These are phyloP conservation scores for Selenia dentaria DNA, from an alignment of 2,888 invertebrate species.

Conservation along the genomic window DNA sequence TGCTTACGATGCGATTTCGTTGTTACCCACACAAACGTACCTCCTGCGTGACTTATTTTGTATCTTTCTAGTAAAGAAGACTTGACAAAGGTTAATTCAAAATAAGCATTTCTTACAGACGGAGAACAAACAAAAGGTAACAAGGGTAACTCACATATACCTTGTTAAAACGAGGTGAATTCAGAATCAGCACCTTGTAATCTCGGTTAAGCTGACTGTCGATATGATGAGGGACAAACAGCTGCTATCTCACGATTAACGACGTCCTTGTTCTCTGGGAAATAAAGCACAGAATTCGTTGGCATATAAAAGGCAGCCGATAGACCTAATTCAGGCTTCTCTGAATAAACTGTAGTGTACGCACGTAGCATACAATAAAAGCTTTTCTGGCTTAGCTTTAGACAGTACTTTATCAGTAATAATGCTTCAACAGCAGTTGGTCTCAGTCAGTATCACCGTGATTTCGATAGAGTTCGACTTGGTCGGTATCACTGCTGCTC, in stretches of 20 bases:
- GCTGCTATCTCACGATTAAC: slow-evolving; percentile 30
- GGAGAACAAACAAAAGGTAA: slow-evolving; percentile 19
- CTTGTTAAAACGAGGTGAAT: slow-evolving; percentile 33
- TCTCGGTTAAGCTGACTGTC: slow-evolving; percentile 48
- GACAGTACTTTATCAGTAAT: too few relatives aligned
- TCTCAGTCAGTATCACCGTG: too few relatives aligned
- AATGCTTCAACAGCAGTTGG: too few relatives aligned
- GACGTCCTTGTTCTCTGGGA: slow-evolving; percentile 29
- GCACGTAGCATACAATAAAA: slow-evolving; percentile 59
- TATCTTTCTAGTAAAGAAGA: too few relatives aligned
- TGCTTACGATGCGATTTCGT: too few relatives aligned
- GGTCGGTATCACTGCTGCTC: too few relatives aligned
- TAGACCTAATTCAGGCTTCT: slow-evolving; percentile 42
- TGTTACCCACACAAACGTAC: too few relatives aligned
- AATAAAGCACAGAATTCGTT: slow-evolving; percentile 39
- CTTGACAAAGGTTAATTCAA: background rate
- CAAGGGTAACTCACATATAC: slow-evolving; percentile 26
- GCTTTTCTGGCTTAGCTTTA: too few relatives aligned
- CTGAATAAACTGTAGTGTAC: slow-evolving; percentile 59
- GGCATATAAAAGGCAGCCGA: slow-evolving; percentile 32
- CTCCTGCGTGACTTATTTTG: too few relatives aligned
- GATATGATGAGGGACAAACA: slow-evolving; percentile 43
- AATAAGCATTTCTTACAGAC: slow-evolving; percentile 17
- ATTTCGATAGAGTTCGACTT: too few relatives aligned
- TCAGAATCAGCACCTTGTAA: slow-evolving; percentile 50